Conservation (phyloP, 1,140 invertebrate species). For the Hyles euphorbiae region DNA sequence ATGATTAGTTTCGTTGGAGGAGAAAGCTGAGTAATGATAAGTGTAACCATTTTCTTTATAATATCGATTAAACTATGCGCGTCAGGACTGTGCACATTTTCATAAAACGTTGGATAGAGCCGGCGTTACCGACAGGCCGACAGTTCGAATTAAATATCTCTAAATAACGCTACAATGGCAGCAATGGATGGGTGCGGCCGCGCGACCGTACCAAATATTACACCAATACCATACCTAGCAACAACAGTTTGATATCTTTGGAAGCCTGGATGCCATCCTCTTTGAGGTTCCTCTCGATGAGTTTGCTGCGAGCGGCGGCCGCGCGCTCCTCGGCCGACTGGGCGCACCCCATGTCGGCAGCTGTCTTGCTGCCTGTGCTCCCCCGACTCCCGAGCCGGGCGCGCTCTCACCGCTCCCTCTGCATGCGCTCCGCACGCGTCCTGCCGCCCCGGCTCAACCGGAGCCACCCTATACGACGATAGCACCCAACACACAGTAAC, state of each 20-base stretch:
- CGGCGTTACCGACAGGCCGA: too few relatives aligned
- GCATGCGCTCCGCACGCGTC: slow-evolving; percentile 66
- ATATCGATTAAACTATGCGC: too few relatives aligned
- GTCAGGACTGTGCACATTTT: too few relatives aligned
- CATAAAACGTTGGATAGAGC: too few relatives aligned
- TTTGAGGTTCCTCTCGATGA: slow-evolving; percentile 98
- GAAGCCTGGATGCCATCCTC: slow-evolving; percentile 98
- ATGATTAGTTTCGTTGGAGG: slow-evolving; percentile 41
- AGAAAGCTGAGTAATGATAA: slow-evolving; percentile 35
- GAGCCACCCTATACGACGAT: slow-evolving; percentile 65
- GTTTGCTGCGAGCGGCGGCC: slow-evolving; percentile 95
- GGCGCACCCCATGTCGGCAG: slow-evolving; percentile 94
- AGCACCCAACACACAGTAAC: slow-evolving; percentile 69
- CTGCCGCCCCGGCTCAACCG: slow-evolving; percentile 62
- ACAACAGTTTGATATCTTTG: slow-evolving; percentile 98
- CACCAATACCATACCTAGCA: slow-evolving; percentile 87
- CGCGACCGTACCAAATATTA: slow-evolving; percentile 18
- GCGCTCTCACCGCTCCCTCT: slow-evolving; percentile 71
- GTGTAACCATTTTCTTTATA: too few relatives aligned
- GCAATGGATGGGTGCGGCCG: slow-evolving; percentile 56
- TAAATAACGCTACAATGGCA: slow-evolving; percentile 3
- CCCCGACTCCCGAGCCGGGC: slow-evolving; percentile 68
- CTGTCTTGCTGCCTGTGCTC: slow-evolving; percentile 54
- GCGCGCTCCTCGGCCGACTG: slow-evolving; percentile 98
- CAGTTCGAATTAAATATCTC: neutral